Evolutionary conservation across 2,797 vertebrate genomes (phyloP).

Genomic region (Helostoma temminkii): DNA sequence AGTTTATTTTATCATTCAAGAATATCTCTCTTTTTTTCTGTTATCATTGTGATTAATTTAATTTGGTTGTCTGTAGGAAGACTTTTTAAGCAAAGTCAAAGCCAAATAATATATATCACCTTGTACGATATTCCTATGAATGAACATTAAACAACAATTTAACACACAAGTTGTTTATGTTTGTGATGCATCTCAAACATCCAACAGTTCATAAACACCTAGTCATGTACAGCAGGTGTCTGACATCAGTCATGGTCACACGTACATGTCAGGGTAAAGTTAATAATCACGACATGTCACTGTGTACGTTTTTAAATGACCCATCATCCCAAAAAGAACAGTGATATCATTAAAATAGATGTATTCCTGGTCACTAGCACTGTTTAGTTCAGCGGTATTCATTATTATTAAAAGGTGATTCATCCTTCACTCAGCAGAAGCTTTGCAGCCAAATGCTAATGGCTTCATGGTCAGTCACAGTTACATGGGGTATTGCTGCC

Average conservation of each 20-base stretch:
- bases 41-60: not conserved
- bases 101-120: conserved; percentile 6
- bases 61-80: not conserved
- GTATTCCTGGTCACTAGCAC: not conserved
- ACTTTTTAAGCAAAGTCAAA: not conserved
- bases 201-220: conserved; percentile 11
- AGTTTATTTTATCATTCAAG: not conserved
- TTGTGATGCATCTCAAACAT: conserved; percentile 24
- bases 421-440: not conserved
- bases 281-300: not conserved
- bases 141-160: conserved; percentile 12
- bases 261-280: not conserved
- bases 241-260: not conserved
- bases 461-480: conserved; percentile 7
- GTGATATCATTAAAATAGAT: not conserved
- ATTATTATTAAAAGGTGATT: conserved; percentile 15
- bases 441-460: conserved; percentile 4
- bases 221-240: conserved; percentile 13
- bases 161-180: conserved; percentile 9
- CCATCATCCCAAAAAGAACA: not conserved
- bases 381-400: not conserved
- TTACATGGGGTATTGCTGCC: conserved; percentile 21
- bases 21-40: not conserved
- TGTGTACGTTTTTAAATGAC: not conserved
- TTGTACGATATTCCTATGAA: conserved; percentile 24